A percentile compares a stretch with the other conserved stretches of the same genome.
phyloP scores from a whole-genome alignment of 2,113 vertebrate species.

The Chroicocephalus ridibundus region DNA sequence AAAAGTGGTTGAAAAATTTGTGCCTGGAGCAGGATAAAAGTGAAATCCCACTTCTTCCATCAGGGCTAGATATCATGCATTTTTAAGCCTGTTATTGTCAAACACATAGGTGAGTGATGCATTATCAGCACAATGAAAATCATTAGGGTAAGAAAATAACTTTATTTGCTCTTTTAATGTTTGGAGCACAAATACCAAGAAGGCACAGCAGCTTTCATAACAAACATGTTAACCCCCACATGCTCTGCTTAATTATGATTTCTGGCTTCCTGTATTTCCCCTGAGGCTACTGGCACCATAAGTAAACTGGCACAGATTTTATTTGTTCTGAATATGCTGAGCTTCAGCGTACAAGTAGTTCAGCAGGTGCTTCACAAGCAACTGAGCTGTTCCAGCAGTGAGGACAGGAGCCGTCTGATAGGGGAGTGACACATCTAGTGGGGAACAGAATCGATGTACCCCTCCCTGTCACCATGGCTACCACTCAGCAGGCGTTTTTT shows the following conservation, averaged over 20 bases:
- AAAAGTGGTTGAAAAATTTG: neutral
- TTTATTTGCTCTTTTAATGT: neutral
- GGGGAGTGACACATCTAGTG: neutral
- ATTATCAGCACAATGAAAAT: neutral
- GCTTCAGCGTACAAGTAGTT: neutral
- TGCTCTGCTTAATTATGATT: constrained; percentile 38
- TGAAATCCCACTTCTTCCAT: neutral
- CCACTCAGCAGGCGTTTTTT: neutral
- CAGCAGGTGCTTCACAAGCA: neutral
- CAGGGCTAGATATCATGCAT: neutral
- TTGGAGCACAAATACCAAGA: constrained; percentile 12
- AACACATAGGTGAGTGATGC: rapidly evolving
- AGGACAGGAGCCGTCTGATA: neutral
- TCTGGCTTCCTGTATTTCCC: constrained; percentile 38
- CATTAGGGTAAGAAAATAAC: neutral
- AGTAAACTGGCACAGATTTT: constrained; percentile 13
- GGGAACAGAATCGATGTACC: neutral
- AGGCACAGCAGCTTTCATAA: constrained; percentile 27
- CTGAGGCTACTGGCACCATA: neutral
- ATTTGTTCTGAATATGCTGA: constrained; percentile 4
- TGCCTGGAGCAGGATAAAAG: neutral
- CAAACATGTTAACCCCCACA: constrained; percentile 42
- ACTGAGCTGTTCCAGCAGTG: neutral
- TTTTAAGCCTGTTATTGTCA: neutral
- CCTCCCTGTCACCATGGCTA: constrained; percentile 55